These are phyloP conservation scores for Syngnathus typhle DNA, from an alignment of 2,113 vertebrate genomes.

Conservation along the genomic window DNA sequence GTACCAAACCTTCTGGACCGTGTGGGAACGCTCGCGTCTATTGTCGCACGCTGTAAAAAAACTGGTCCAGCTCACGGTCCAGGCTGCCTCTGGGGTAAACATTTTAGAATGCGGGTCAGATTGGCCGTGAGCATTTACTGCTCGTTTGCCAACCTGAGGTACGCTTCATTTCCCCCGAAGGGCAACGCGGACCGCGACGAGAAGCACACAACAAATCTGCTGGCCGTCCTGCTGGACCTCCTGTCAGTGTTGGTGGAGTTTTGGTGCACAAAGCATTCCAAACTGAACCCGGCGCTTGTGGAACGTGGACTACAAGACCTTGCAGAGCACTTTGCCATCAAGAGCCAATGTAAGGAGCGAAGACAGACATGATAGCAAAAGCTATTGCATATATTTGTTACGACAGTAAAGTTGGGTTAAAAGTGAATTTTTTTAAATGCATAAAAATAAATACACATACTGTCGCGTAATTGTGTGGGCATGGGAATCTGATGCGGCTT, in stretches of 20 bases:
- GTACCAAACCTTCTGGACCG: constrained; percentile 79
- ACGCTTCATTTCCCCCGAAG: constrained; percentile 25
- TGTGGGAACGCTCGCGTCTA: constrained; percentile 74
- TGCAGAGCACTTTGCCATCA: constrained; percentile 76
- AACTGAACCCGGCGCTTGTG: constrained; percentile 75
- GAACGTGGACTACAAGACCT: constrained; percentile 76
- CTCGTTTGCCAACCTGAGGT: neutral
- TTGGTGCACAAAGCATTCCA: constrained; percentile 81
- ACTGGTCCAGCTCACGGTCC: constrained; percentile 55
- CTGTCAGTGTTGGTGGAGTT: constrained; percentile 83
- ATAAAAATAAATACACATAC: neutral
- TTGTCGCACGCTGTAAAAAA: constrained; percentile 73
- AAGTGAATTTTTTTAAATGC: neutral
- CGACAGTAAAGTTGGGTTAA: no score
- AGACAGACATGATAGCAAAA: neutral
- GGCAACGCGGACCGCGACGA: constrained; percentile 18
- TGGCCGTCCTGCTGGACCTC: constrained; percentile 75
- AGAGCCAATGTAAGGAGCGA: constrained; percentile 74
- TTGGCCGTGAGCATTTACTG: neutral
- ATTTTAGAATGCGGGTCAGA: neutral
- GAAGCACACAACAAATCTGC: constrained; percentile 37
- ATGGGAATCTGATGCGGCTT: neutral
- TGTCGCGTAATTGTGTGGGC: no score
- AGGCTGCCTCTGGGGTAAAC: constrained; percentile 74
- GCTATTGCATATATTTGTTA: neutral